Conservation (phyloP, 2,113 vertebrate species). For the Pongo abelii region DNA sequence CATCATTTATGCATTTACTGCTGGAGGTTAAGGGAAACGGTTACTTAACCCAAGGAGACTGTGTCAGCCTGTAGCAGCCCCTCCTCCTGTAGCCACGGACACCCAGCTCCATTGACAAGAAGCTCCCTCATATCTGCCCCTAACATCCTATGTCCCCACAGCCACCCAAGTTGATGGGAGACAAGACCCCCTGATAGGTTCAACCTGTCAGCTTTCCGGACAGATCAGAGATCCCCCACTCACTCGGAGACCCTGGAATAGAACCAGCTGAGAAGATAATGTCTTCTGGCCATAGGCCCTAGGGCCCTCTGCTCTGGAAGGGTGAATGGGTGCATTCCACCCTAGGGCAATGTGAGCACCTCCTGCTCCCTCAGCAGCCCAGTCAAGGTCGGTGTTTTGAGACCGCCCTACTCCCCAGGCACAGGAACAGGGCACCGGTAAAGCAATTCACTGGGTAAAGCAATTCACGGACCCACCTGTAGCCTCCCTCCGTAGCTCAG, state of each 20-base stretch:
- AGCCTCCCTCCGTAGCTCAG: not conserved
- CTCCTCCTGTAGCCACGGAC: not conserved
- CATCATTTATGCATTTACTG: not conserved
- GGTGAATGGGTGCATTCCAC: not conserved
- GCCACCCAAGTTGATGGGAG: not conserved
- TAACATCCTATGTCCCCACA: not conserved
- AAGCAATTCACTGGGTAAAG: not conserved
- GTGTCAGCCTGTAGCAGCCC: not conserved
- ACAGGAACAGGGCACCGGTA: not conserved
- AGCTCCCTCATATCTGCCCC: not conserved
- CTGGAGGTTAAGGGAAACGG: not conserved
- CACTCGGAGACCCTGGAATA: not conserved
- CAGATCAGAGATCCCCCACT: not conserved
- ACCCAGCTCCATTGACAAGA: not conserved
- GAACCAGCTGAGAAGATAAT: not conserved
- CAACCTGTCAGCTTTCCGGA: not conserved
- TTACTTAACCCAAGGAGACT: not conserved
- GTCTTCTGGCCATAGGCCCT: not conserved
- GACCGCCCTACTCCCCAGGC: not conserved
- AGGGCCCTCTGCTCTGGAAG: not conserved
- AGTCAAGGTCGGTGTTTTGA: not conserved
- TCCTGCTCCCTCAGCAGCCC: not conserved
- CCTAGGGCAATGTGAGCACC: not conserved
- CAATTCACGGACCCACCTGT: not conserved
- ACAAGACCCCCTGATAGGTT: not conserved